These are phyloP conservation scores for Drosophila recens DNA, from an alignment of 2,888 invertebrate species.

Conservation along the genomic window DNA sequence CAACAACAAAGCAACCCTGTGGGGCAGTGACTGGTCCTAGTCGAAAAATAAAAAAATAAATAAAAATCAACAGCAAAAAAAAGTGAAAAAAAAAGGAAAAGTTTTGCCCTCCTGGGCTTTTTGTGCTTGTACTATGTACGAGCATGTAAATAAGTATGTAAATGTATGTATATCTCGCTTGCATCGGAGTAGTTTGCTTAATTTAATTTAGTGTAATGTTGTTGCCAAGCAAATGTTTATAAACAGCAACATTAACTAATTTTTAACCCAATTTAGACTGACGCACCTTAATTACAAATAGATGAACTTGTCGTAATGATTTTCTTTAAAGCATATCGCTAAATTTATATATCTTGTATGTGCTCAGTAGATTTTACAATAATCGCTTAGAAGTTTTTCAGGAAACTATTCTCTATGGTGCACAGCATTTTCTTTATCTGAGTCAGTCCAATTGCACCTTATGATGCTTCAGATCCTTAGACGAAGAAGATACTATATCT, in stretches of 20 bases:
- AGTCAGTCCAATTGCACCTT: neutral
- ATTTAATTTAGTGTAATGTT: slow-evolving; percentile 30
- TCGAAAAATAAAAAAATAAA: slow-evolving; percentile 9
- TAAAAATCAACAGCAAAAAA: slow-evolving; percentile 9
- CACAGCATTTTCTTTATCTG: neutral
- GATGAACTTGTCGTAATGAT: neutral
- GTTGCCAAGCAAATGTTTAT: slow-evolving; percentile 14
- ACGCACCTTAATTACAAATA: neutral
- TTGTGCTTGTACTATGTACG: slow-evolving; percentile 8
- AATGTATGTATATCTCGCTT: slow-evolving; percentile 11
- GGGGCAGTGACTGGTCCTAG: slow-evolving; percentile 27
- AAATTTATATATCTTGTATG: neutral
- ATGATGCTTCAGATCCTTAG: neutral
- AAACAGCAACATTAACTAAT: slow-evolving; percentile 1
- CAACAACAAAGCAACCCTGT: slow-evolving; percentile 48
- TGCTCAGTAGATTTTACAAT: neutral
- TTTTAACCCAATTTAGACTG: slow-evolving; percentile 1
- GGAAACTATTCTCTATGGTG: neutral
- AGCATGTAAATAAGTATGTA: slow-evolving; percentile 20
- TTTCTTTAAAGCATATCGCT: neutral
- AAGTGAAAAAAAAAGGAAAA: slow-evolving; percentile 45
- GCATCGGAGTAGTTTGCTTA: slow-evolving; percentile 22
- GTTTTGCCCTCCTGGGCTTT: slow-evolving; percentile 52
- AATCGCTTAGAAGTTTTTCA: neutral
- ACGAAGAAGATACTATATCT: neutral